These are phyloP conservation scores for Belgica antarctica DNA, from an alignment of 2,888 invertebrate species.

Conservation along the genomic window DNA sequence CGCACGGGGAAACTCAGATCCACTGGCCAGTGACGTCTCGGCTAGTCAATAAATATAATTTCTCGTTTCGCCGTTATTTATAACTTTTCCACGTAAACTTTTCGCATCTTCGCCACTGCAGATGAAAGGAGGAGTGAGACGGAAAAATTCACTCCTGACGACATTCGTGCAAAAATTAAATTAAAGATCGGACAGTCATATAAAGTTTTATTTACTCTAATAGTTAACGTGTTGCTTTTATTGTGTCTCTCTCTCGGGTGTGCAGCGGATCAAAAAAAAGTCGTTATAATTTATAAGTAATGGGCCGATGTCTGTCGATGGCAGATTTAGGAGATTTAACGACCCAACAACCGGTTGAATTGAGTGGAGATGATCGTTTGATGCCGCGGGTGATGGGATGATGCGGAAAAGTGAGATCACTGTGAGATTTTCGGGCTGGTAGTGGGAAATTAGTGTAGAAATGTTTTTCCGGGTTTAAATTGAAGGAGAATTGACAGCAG, in stretches of 20 bases:
- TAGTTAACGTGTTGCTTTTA: neutral
- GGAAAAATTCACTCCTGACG: constrained; percentile 2
- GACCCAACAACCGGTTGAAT: too few relatives aligned
- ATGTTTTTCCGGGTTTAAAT: too few relatives aligned
- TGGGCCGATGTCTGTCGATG: too few relatives aligned
- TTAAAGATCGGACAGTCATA: neutral
- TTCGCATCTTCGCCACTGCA: neutral
- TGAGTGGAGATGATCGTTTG: too few relatives aligned
- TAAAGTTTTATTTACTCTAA: neutral
- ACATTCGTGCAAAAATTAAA: neutral
- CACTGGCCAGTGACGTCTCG: constrained; percentile 16
- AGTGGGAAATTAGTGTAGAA: too few relatives aligned
- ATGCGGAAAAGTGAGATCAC: too few relatives aligned
- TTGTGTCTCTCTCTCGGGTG: neutral
- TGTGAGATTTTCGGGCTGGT: too few relatives aligned
- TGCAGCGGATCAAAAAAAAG: too few relatives aligned
- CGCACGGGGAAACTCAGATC: constrained; percentile 17
- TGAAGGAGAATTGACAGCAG: too few relatives aligned
- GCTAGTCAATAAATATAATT: neutral
- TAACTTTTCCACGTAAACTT: neutral
- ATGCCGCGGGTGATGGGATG: too few relatives aligned
- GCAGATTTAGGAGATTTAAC: too few relatives aligned
- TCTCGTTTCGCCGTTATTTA: neutral
- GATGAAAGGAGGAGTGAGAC: neutral
- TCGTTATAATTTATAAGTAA: too few relatives aligned